Conservation (phyloP, 2,888 invertebrate species). For the Drosophila robusta region DNA sequence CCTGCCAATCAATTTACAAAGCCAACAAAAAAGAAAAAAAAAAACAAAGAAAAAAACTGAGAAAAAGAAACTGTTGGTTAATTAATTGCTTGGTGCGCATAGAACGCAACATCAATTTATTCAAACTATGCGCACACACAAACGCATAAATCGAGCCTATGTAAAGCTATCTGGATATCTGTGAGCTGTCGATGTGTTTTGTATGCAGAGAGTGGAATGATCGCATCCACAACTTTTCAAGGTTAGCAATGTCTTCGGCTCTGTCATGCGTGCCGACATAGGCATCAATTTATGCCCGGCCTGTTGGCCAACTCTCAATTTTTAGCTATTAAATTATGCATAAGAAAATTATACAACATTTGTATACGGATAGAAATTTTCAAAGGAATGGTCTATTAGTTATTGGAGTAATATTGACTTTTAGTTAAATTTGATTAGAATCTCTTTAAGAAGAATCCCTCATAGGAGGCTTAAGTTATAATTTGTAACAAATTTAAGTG, state of each 20-base stretch:
- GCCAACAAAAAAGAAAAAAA: conserved; percentile 12
- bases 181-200: conserved; percentile 46
- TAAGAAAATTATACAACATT: conserved; percentile 13
- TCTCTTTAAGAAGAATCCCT: too few relatives aligned
- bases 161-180: conserved; percentile 1
- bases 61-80: conserved; percentile 59
- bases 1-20: conserved; percentile 60
- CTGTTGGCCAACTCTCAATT: conserved; percentile 45
- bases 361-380: background rate
- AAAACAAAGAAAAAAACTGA: conserved; percentile 7
- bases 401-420: background rate
- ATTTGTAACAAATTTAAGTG: too few relatives aligned
- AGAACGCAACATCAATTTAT: conserved; percentile 68
- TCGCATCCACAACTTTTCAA: conserved; percentile 77
- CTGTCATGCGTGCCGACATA: conserved; percentile 17
- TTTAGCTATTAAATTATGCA: conserved; percentile 25
- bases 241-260: conserved; percentile 63
- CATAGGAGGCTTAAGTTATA: too few relatives aligned
- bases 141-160: conserved; percentile 40
- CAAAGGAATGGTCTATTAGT: background rate
- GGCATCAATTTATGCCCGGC: conserved; percentile 35
- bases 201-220: conserved; percentile 82
- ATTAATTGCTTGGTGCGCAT: conserved; percentile 70
- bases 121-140: conserved; percentile 50
- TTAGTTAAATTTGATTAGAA: too few relatives aligned